phyloP scores from a whole-genome alignment of 1,140 invertebrate genomes.

The Drepana arcuata region DNA sequence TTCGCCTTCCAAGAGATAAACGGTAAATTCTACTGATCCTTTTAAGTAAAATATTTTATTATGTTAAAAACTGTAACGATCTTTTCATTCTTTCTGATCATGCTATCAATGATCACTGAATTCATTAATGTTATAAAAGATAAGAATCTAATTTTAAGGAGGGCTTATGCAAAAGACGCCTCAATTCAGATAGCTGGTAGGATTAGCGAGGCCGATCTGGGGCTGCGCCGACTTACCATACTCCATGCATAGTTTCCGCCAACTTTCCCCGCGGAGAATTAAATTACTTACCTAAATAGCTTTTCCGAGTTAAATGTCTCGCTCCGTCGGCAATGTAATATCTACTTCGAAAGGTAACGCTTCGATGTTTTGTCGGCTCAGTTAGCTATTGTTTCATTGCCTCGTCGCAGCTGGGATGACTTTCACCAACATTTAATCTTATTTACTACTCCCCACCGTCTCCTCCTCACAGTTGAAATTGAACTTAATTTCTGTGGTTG shows the following conservation, averaged over 20 bases:
- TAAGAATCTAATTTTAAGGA: conserved; percentile 42
- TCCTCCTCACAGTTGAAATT: conserved; percentile 18
- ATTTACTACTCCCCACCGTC: conserved; percentile 15
- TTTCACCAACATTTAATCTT: conserved; percentile 17
- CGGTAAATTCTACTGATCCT: too few relatives aligned
- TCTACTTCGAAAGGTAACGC: conserved; percentile 32
- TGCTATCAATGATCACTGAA: too few relatives aligned
- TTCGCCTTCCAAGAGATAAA: conserved; percentile 97
- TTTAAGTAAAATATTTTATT: too few relatives aligned
- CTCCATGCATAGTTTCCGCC: conserved; percentile 32
- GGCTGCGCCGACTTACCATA: conserved; percentile 28
- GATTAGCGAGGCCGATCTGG: conserved; percentile 34
- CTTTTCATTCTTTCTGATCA: too few relatives aligned
- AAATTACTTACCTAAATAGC: conserved; percentile 55
- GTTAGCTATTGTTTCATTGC: conserved; percentile 35
- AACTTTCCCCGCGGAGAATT: conserved; percentile 40
- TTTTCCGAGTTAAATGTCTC: conserved; percentile 44
- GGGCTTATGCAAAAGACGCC: conserved; percentile 37
- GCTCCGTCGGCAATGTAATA: conserved; percentile 33
- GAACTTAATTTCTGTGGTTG: conserved; percentile 25
- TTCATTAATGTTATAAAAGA: too few relatives aligned
- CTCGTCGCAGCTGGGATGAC: conserved; percentile 14
- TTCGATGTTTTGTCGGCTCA: conserved; percentile 22
- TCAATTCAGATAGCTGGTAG: conserved; percentile 35
- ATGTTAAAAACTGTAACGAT: too few relatives aligned